Percentiles rank a stretch among this genome's conserved stretches.
Evolutionary conservation across 2,888 invertebrate species (phyloP).

Genomic region (Microchrysa polita): DNA sequence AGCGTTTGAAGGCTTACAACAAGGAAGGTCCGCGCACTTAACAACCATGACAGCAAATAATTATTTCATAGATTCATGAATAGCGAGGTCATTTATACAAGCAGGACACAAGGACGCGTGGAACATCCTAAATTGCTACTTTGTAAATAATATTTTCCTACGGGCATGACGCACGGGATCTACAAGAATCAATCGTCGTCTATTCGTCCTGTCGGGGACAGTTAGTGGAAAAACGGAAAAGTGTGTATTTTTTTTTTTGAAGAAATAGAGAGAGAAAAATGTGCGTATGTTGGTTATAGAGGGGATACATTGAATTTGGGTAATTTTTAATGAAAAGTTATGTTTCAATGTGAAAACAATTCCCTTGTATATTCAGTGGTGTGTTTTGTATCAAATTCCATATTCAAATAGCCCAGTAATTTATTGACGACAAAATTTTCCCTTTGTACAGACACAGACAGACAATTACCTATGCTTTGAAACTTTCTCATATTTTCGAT

Average conservation of each 20-base stretch:
- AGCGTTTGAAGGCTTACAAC: not conserved
- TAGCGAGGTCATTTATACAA: slow-evolving; percentile 6
- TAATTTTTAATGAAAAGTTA: slow-evolving; percentile 50
- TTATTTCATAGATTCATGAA: slow-evolving; percentile 36
- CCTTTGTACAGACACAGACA: not conserved
- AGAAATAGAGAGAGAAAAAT: too few species aligned
- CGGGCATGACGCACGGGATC: too few species aligned
- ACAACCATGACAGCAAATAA: slow-evolving; percentile 47
- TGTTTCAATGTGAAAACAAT: slow-evolving; percentile 38
- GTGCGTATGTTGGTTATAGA: too few species aligned
- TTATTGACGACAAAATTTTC: slow-evolving; percentile 30
- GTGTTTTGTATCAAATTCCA: not conserved
- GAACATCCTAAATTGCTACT: slow-evolving; percentile 44
- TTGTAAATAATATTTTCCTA: slow-evolving; percentile 43
- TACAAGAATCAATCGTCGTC: slow-evolving; percentile 42
- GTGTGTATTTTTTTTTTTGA: slow-evolving; percentile 30
- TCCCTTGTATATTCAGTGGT: slow-evolving; percentile 11
- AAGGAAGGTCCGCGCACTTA: too few species aligned
- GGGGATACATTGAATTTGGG: slow-evolving; percentile 46
- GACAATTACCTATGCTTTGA: not conserved
- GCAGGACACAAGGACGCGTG: too few species aligned
- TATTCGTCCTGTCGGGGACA: not conserved
- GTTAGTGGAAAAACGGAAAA: slow-evolving; percentile 20
- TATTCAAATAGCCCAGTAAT: slow-evolving; percentile 33
- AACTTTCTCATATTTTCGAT: not conserved